phyloP scores from a whole-genome alignment of 2,888 invertebrate genomes.

The Cremastinae sp. region DNA sequence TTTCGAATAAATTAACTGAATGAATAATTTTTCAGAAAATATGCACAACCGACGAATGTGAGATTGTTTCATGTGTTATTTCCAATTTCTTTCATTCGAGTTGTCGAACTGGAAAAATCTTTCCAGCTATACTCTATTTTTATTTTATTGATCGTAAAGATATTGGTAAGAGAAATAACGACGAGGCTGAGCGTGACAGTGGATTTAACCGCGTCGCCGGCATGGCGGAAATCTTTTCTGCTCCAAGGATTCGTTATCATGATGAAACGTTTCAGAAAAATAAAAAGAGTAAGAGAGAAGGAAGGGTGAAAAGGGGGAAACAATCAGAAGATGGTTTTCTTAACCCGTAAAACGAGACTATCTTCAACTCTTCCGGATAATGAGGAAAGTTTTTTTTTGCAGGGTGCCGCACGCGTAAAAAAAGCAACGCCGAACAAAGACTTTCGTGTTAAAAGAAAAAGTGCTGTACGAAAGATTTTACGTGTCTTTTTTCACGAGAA shows the following conservation, averaged over 20 bases:
- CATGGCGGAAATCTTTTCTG: constrained; percentile 34
- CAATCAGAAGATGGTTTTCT: constrained; percentile 16
- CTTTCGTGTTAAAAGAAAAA: constrained; percentile 1
- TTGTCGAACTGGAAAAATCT: background rate
- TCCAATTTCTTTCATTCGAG: too few relatives aligned
- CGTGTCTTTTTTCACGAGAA: too few relatives aligned
- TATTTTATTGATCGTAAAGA: background rate
- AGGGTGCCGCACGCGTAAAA: background rate
- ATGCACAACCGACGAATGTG: too few relatives aligned
- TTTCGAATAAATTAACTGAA: too few relatives aligned
- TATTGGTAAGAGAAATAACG: constrained; percentile 21
- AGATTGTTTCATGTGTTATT: too few relatives aligned
- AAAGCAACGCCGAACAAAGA: background rate
- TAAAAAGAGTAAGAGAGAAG: background rate
- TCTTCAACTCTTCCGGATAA: constrained; percentile 33
- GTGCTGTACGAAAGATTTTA: too few relatives aligned
- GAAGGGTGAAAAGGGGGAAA: background rate
- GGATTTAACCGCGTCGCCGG: constrained; percentile 15
- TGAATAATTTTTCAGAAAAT: too few relatives aligned
- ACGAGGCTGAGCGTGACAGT: constrained; percentile 13
- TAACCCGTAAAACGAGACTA: constrained; percentile 29
- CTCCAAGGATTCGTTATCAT: constrained; percentile 32
- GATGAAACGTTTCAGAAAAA: constrained; percentile 27
- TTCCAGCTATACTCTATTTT: too few relatives aligned
- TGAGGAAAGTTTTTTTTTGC: constrained; percentile 46